Conservation (phyloP, 30 jellyfish, hydroid and myxozoan species). For the Aurelia sp. region DNA sequence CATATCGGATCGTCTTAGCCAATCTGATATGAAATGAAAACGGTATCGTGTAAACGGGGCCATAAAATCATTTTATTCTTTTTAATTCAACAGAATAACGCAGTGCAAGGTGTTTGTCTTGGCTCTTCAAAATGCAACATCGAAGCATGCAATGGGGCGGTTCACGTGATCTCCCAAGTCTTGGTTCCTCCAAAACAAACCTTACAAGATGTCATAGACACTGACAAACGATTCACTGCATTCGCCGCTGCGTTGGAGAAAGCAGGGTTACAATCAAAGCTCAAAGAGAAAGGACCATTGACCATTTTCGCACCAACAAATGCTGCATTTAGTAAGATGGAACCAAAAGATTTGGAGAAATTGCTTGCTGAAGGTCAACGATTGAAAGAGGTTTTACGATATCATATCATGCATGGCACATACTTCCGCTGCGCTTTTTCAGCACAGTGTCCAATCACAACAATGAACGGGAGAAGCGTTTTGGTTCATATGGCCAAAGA, state of each 20-base stretch:
- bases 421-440: constrained; percentile 52
- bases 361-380: constrained; percentile 27
- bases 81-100: constrained; percentile 13
- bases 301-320: constrained; percentile 74
- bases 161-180: constrained; percentile 47
- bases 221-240: constrained; percentile 71
- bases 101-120: constrained; percentile 71
- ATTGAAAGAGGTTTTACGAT: constrained; percentile 17
- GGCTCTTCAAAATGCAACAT: constrained; percentile 45
- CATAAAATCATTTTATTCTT: no score
- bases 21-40: no score
- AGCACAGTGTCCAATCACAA: constrained; percentile 28
- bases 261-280: constrained; percentile 32
- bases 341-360: constrained; percentile 39
- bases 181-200: constrained; percentile 49
- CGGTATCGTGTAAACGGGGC: no score
- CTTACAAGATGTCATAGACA: constrained; percentile 24
- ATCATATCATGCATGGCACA: constrained; percentile 56
- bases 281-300: constrained; percentile 17
- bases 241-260: constrained; percentile 54
- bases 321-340: constrained; percentile 59
- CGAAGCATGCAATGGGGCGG: constrained; percentile 75
- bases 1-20: no score
- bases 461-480: constrained; percentile 45
- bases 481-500: constrained; percentile 31